A percentile compares a stretch with the other conserved stretches of the same genome.
Conservation (phyloP, 2,113 vertebrate species). For the Tupaia tana region DNA sequence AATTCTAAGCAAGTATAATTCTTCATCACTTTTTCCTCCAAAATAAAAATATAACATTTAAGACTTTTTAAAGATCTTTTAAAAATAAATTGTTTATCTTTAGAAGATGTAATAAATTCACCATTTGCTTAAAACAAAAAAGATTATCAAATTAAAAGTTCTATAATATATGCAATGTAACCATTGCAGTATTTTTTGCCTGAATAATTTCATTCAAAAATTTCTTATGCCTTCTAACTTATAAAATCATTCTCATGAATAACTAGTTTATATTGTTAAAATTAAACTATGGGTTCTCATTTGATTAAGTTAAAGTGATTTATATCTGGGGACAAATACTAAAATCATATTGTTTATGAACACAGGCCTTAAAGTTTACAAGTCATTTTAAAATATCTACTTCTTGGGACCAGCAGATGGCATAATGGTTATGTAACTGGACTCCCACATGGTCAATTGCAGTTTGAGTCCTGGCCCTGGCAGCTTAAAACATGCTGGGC, state of each 20-base stretch:
- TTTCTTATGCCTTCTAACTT: neutral
- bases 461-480: too few species aligned
- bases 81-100: neutral
- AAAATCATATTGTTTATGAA: neutral
- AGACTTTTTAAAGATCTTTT: neutral
- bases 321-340: neutral
- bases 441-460: too few species aligned
- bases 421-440: too few species aligned
- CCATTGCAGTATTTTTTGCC: neutral
- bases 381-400: neutral
- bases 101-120: neutral
- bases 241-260: neutral
- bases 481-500: too few species aligned
- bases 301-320: constrained; percentile 1
- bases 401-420: too few species aligned
- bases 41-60: neutral
- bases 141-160: neutral
- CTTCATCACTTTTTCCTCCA: neutral
- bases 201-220: constrained; percentile 2
- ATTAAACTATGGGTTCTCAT: neutral
- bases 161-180: neutral
- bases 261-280: neutral
- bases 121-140: neutral
- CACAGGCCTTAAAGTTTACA: neutral
- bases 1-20: neutral